Conservation (phyloP, 2,113 vertebrate species). For the Paramormyrops kingsleyae region DNA sequence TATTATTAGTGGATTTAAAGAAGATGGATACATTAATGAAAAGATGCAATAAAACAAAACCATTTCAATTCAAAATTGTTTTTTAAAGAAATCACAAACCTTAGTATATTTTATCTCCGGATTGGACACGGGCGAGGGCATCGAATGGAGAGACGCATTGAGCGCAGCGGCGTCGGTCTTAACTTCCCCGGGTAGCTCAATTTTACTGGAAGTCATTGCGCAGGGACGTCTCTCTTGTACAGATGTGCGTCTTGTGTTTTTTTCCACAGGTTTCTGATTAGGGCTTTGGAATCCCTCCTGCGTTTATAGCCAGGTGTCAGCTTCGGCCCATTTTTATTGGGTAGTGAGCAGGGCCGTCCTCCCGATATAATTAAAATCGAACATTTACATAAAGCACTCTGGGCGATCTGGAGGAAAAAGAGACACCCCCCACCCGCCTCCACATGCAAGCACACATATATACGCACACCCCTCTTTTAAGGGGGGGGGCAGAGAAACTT, state of each 20-base stretch:
- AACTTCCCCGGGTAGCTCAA: conserved; percentile 86
- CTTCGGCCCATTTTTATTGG: conserved; percentile 83
- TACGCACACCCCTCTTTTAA: conserved; percentile 6
- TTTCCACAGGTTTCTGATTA: conserved; percentile 55
- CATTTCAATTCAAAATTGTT: neutral
- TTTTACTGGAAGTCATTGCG: conserved; percentile 92
- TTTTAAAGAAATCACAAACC: conserved; percentile 64
- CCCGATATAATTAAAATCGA: conserved; percentile 65
- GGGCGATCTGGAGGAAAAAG: conserved; percentile 47
- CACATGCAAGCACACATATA: neutral
- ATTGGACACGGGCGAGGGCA: conserved; percentile 87
- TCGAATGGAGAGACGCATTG: conserved; percentile 91
- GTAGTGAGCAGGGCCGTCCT: conserved; percentile 77
- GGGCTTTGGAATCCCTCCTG: conserved; percentile 68
- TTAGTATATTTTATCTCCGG: conserved; percentile 95
- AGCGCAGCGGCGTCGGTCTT: conserved; percentile 89
- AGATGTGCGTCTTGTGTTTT: conserved; percentile 44
- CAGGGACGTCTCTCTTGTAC: conserved; percentile 43
- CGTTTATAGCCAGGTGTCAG: conserved; percentile 98
- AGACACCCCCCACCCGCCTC: conserved; percentile 38
- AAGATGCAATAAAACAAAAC: neutral
- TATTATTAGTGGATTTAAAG: neutral
- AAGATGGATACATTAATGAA: neutral
- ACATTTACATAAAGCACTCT: conserved; percentile 68
- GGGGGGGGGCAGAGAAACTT: neutral